A percentile compares a stretch with the other conserved stretches of the same genome.
These are phyloP conservation scores for Zaprionus ornatus DNA, from an alignment of 1,140 invertebrate species.

Conservation along the genomic window DNA sequence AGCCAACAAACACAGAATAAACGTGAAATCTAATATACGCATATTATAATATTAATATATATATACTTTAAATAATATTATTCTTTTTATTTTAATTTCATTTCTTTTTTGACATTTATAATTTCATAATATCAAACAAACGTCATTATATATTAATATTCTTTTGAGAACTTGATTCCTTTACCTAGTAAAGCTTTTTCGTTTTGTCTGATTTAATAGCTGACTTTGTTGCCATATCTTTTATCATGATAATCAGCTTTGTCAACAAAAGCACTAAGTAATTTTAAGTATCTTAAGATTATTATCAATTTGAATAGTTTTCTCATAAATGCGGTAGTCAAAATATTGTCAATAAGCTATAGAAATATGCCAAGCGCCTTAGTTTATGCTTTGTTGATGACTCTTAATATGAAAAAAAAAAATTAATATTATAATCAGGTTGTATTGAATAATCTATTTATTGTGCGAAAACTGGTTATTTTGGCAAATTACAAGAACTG, in stretches of 20 bases:
- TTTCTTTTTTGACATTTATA: no score
- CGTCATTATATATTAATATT: no score
- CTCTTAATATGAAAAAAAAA: background rate
- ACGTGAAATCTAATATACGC: no score
- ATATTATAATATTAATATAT: no score
- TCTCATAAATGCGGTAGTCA: slow-evolving; percentile 6
- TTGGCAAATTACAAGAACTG: background rate
- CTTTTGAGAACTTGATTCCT: no score
- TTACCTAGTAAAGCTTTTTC: no score
- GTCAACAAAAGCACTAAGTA: background rate
- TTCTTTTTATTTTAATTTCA: no score
- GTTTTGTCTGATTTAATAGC: background rate
- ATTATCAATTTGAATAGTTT: background rate
- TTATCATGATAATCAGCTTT: slow-evolving; percentile 23
- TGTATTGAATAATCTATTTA: background rate
- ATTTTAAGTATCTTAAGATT: slow-evolving; percentile 19
- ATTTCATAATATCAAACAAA: no score
- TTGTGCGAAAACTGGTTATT: background rate
- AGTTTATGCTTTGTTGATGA: background rate
- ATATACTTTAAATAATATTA: no score
- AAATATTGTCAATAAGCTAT: background rate
- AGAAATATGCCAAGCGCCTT: background rate
- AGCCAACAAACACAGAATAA: no score
- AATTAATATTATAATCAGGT: background rate
- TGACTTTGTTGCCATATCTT: background rate